Evolutionary conservation across 2,888 invertebrate species (phyloP).

Genomic region (Thereva nobilitata): DNA sequence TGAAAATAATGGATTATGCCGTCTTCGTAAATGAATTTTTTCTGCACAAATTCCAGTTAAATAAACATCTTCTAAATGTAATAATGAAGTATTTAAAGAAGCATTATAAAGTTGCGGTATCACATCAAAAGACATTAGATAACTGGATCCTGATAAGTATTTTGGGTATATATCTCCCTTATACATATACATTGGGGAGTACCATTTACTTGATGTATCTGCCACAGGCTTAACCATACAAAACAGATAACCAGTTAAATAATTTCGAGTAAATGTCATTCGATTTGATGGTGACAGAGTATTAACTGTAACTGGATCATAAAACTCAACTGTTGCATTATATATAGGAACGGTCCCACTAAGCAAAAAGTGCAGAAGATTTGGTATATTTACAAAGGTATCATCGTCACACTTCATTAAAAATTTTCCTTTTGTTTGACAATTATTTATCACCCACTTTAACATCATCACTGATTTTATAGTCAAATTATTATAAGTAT

Average conservation of each 20-base stretch:
- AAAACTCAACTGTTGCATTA: conserved; percentile 54
- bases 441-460: conserved; percentile 75
- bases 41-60: conserved; percentile 75
- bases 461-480: conserved; percentile 83
- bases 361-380: conserved; percentile 62
- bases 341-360: conserved; percentile 57
- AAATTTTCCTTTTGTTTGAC: conserved; percentile 65
- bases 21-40: conserved; percentile 63
- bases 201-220: conserved; percentile 79
- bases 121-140: conserved; percentile 72
- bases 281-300: conserved; percentile 51
- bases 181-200: conserved; percentile 80
- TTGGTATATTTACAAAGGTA: conserved; percentile 80
- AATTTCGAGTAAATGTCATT: conserved; percentile 55
- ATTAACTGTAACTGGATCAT: conserved; percentile 50
- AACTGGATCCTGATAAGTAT: conserved; percentile 82
- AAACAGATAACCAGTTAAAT: conserved; percentile 77
- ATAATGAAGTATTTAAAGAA: conserved; percentile 69
- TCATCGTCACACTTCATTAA: conserved; percentile 87
- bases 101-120: conserved; percentile 68
- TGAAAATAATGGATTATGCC: conserved; percentile 68
- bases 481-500: conserved; percentile 85
- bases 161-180: conserved; percentile 72
- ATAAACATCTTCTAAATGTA: conserved; percentile 80
- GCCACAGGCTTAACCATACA: conserved; percentile 76